A percentile compares a stretch with the other conserved stretches of the same genome.
Conservation (phyloP, 2,113 vertebrate genomes). For the Piaya cayana region DNA sequence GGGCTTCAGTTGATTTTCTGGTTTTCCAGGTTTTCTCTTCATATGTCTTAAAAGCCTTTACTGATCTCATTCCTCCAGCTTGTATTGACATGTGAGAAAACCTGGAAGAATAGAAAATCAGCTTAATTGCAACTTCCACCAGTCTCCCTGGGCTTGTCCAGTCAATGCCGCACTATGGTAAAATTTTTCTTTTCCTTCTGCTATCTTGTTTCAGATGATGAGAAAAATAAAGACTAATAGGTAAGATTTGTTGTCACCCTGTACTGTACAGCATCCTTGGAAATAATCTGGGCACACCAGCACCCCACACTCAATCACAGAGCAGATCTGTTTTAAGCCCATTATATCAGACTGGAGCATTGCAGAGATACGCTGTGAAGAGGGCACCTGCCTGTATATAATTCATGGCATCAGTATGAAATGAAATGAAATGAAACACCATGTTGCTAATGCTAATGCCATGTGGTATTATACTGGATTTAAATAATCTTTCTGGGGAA, state of each 20-base stretch:
- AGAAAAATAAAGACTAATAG: background rate
- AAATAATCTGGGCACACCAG: background rate
- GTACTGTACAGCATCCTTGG: background rate
- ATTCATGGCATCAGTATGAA: background rate
- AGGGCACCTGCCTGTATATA: background rate
- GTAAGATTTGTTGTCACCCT: background rate
- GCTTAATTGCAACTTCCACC: background rate
- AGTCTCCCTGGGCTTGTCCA: background rate
- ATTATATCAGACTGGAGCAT: background rate
- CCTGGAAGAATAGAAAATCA: background rate
- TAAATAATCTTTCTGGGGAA: background rate
- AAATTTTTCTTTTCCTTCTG: background rate
- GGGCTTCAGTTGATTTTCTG: background rate
- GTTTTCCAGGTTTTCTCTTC: background rate
- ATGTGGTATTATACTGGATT: conserved; percentile 21
- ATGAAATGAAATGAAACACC: background rate
- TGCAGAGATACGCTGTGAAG: background rate
- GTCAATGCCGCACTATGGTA: background rate
- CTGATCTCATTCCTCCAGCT: background rate
- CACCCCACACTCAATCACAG: background rate
- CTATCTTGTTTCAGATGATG: background rate
- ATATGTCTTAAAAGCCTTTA: background rate
- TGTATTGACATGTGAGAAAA: background rate
- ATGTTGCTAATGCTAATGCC: background rate
- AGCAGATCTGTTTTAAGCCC: background rate